phyloP scores from a whole-genome alignment of 2,888 invertebrate species.

The Cantharis flavilabris region DNA sequence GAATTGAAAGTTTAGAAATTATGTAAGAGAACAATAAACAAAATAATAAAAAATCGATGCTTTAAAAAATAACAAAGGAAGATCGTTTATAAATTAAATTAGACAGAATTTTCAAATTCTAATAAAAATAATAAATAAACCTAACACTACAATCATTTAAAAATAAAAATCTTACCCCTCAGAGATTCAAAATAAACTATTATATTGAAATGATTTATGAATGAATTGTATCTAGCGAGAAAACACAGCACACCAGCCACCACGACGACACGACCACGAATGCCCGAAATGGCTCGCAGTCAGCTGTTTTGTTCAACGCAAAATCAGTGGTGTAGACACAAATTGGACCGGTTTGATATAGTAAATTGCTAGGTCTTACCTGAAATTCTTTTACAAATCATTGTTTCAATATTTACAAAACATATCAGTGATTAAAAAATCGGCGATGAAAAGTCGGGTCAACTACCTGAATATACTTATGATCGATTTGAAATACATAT shows the following conservation, averaged over 20 bases:
- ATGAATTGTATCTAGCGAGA: neutral
- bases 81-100: neutral
- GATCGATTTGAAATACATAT: neutral
- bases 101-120: neutral
- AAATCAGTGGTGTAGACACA: neutral
- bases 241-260: neutral
- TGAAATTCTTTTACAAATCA: neutral
- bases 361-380: neutral
- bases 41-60: neutral
- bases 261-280: neutral
- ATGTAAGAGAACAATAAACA: neutral
- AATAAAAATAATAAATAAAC: neutral
- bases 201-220: neutral
- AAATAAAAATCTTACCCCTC: neutral
- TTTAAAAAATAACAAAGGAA: neutral
- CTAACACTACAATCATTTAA: neutral
- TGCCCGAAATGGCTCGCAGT: neutral
- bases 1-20: neutral
- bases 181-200: neutral
- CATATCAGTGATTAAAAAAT: neutral
- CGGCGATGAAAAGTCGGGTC: neutral
- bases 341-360: neutral
- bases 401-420: neutral
- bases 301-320: conserved; percentile 7
- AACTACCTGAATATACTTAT: neutral